A percentile compares a stretch with the other conserved stretches of the same genome.
Conservation (phyloP, 1,140 invertebrate genomes). For the Drosophila murphyi region DNA sequence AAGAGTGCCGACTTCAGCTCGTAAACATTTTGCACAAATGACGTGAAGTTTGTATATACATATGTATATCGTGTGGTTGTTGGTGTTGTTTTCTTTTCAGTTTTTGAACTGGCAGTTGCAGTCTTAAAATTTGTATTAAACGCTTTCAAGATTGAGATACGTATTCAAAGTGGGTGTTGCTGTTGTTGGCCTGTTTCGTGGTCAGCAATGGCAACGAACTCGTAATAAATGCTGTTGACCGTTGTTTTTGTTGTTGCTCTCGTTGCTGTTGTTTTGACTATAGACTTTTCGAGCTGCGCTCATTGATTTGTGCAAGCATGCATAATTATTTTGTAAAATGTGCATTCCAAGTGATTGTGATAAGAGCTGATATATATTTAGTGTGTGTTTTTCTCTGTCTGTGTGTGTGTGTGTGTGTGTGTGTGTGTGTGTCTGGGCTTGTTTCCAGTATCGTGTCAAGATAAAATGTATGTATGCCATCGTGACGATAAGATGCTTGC, state of each 20-base stretch:
- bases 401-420: background rate
- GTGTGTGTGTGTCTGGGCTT: slow-evolving; percentile 12
- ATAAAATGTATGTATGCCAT: slow-evolving; percentile 71
- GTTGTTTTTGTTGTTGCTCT: slow-evolving; percentile 41
- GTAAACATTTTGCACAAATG: slow-evolving; percentile 39
- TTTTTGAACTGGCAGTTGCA: slow-evolving; percentile 14
- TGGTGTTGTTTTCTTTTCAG: slow-evolving; percentile 8
- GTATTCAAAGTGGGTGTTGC: slow-evolving; percentile 32
- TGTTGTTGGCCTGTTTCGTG: slow-evolving; percentile 55
- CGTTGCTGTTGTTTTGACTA: slow-evolving; percentile 26
- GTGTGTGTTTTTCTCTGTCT: background rate
- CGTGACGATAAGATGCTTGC: slow-evolving; percentile 60
- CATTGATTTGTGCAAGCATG: slow-evolving; percentile 73
- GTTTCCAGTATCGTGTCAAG: slow-evolving; percentile 33
- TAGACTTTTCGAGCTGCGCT: slow-evolving; percentile 28
- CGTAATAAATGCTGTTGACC: slow-evolving; percentile 59
- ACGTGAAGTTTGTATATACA: slow-evolving; percentile 15
- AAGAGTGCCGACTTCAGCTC: slow-evolving; percentile 40
- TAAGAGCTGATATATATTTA: slow-evolving; percentile 59
- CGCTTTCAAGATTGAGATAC: slow-evolving; percentile 58
- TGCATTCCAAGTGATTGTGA: slow-evolving; percentile 70
- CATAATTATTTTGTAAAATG: slow-evolving; percentile 76
- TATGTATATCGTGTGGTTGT: background rate
- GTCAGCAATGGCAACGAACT: slow-evolving; percentile 65
- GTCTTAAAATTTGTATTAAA: slow-evolving; percentile 52